Percentiles rank a stretch among this genome's conserved stretches.
Evolutionary conservation across 2,113 vertebrate species (phyloP).

Genomic region (Pogona vitticeps): DNA sequence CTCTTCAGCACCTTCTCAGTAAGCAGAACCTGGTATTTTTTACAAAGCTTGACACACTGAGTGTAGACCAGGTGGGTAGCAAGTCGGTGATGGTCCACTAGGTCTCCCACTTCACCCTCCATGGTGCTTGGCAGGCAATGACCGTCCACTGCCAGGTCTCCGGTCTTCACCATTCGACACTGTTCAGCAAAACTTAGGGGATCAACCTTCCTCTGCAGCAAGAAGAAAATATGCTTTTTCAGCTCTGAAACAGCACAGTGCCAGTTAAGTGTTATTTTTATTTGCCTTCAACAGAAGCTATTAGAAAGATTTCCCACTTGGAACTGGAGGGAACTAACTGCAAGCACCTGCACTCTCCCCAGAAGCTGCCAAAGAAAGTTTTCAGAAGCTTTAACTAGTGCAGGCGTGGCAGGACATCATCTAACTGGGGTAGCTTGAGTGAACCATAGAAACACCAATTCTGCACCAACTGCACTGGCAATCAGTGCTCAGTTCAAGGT

Average conservation of each 20-base stretch:
- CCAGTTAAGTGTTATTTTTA: background rate
- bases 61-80: conserved; percentile 56
- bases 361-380: background rate
- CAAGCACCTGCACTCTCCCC: too few species aligned
- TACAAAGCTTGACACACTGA: conserved; percentile 57
- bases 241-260: background rate
- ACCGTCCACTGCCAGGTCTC: conserved; percentile 43
- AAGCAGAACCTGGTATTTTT: conserved; percentile 34
- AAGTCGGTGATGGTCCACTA: conserved; percentile 16
- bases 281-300: too few species aligned
- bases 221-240: background rate
- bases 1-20: conserved; percentile 56
- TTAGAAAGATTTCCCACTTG: too few species aligned
- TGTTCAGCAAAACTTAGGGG: conserved; percentile 50
- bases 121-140: conserved; percentile 60
- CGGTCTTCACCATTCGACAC: conserved; percentile 48
- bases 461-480: background rate
- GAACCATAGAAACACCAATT: background rate
- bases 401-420: too few species aligned
- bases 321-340: background rate
- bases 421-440: background rate
- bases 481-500: background rate
- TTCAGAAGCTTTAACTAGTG: background rate
- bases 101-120: conserved; percentile 18
- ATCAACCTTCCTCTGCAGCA: conserved; percentile 36